Evolutionary conservation across 2,797 vertebrate species (phyloP).

Genomic region (Urosaurus nigricauda): DNA sequence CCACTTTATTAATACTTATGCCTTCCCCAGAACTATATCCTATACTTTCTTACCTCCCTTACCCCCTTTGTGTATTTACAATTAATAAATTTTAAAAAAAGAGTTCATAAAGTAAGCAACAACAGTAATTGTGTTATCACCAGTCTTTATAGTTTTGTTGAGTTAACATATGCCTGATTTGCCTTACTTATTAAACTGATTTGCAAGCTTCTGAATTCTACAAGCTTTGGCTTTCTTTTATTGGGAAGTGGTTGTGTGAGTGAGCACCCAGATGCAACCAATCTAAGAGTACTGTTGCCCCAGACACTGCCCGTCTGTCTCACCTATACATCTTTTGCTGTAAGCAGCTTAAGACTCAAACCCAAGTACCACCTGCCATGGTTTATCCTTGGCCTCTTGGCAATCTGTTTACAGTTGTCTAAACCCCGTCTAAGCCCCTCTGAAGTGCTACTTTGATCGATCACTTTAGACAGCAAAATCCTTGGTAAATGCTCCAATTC

Average conservation of each 20-base stretch:
- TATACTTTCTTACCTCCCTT: too few species aligned
- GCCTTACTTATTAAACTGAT: too few species aligned
- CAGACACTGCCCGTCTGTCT: not conserved
- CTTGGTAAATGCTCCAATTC: not conserved
- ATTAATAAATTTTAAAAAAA: too few species aligned
- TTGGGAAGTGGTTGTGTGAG: not conserved
- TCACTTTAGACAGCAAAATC: not conserved
- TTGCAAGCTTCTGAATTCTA: not conserved
- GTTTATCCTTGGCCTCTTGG: not conserved
- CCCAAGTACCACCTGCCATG: accelerated
- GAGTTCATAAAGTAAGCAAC: too few species aligned
- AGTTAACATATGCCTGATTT: too few species aligned
- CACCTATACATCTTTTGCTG: not conserved
- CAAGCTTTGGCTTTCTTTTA: too few species aligned
- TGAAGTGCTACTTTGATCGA: not conserved
- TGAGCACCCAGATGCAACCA: not conserved
- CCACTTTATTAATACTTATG: too few species aligned
- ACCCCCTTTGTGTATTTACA: too few species aligned
- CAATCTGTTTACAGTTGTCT: not conserved
- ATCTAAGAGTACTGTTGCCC: not conserved
- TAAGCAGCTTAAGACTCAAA: constrained; percentile 11
- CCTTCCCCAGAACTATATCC: too few species aligned
- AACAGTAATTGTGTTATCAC: too few species aligned
- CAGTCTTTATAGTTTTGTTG: too few species aligned
- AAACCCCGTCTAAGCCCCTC: not conserved